Conservation (phyloP, 1,140 invertebrate genomes). For the Rhopalosiphum padi region DNA sequence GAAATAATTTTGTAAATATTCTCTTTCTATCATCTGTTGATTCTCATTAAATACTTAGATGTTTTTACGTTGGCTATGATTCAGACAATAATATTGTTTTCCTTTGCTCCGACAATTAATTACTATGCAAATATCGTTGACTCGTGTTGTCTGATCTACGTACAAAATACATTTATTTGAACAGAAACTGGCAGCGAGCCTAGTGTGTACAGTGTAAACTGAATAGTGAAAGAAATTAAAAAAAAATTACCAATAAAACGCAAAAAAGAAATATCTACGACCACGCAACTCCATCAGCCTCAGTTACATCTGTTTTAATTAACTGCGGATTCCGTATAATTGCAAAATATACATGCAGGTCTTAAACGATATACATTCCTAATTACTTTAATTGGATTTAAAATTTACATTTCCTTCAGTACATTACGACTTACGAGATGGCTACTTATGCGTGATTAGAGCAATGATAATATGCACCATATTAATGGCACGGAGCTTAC, state of each 20-base stretch:
- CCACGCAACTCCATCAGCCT: conserved; percentile 25
- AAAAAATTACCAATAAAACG: not conserved
- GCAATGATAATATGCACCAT: not conserved
- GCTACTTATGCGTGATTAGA: conserved; percentile 15
- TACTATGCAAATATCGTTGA: conserved; percentile 37
- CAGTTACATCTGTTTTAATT: conserved; percentile 55
- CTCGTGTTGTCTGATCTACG: not conserved
- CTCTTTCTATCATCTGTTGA: not conserved
- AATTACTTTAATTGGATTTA: conserved; percentile 57
- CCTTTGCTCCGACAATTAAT: conserved; percentile 8
- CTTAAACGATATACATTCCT: conserved; percentile 22
- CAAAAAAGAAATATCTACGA: conserved; percentile 23
- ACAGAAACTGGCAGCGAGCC: conserved; percentile 38
- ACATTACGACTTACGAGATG: conserved; percentile 32
- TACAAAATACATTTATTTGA: conserved; percentile 31
- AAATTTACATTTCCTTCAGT: conserved; percentile 35
- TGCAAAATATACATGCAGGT: not conserved
- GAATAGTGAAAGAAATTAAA: not conserved
- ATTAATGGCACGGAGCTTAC: not conserved
- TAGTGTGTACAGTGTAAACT: not conserved
- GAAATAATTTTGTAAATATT: not conserved
- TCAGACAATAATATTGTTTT: conserved; percentile 31
- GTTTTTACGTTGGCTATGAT: not conserved
- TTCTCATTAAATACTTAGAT: not conserved
- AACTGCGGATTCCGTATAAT: conserved; percentile 30